A percentile compares a stretch with the other conserved stretches of the same genome.
phyloP scores from a whole-genome alignment of 37 sponge, comb jelly and placozoan species.

The Ianthella basta region DNA sequence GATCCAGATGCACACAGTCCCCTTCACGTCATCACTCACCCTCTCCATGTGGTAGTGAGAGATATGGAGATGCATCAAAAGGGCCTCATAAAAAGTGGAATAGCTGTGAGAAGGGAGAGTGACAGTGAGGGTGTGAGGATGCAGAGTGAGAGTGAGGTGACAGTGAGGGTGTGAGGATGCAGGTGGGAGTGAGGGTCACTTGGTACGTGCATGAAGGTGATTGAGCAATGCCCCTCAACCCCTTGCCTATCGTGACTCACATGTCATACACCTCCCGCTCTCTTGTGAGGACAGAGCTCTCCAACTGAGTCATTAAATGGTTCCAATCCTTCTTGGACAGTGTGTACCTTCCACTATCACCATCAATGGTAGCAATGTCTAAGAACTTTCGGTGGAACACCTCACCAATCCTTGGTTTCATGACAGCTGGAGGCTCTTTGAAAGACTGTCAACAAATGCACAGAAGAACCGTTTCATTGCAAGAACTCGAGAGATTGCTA shows the following conservation, averaged over 20 bases:
- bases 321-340: slow-evolving; percentile 14
- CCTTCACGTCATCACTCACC: not conserved
- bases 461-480: not conserved
- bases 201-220: too few species aligned
- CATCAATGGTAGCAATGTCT: not conserved
- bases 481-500: not conserved
- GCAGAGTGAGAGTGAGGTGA: too few species aligned
- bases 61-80: slow-evolving; percentile 36
- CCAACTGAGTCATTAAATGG: not conserved
- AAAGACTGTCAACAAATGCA: not conserved
- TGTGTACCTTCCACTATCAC: not conserved
- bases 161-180: too few species aligned
- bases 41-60: slow-evolving; percentile 18
- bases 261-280: slow-evolving; percentile 73
- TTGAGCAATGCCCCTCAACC: too few species aligned
- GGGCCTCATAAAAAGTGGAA: slow-evolving; percentile 68
- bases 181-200: too few species aligned
- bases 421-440: slow-evolving; percentile 27
- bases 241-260: slow-evolving; percentile 21
- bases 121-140: not conserved
- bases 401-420: not conserved
- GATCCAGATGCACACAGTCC: too few species aligned
- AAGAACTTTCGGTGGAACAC: not conserved
- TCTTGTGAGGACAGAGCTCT: slow-evolving; percentile 47
- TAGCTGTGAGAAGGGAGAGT: slow-evolving; percentile 38